These are phyloP conservation scores for Hyperoplus lanceolatus DNA, from an alignment of 2,797 vertebrate genomes.

Conservation along the genomic window DNA sequence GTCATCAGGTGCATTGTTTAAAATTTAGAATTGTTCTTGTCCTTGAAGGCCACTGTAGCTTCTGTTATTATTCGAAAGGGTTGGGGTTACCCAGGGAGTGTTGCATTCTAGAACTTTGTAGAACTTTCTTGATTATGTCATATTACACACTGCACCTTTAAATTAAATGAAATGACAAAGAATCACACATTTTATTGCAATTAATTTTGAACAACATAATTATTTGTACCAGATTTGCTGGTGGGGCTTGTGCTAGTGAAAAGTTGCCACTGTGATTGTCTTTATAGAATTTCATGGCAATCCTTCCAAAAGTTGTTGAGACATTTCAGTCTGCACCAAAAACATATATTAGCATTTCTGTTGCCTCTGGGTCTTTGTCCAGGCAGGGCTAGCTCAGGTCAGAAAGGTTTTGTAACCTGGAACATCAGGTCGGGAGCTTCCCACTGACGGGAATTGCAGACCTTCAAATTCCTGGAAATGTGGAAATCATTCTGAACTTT, in stretches of 20 bases:
- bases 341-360: conserved; percentile 6
- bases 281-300: conserved; percentile 4
- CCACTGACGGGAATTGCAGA: conserved; percentile 40
- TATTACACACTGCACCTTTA: too few relatives aligned
- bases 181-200: not conserved
- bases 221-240: not conserved
- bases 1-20: too few relatives aligned
- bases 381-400: conserved; percentile 18
- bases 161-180: not conserved
- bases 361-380: conserved; percentile 50
- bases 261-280: not conserved
- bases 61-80: too few relatives aligned
- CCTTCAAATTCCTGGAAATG: conserved; percentile 47
- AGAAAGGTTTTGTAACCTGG: conserved; percentile 52
- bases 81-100: too few relatives aligned
- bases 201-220: not conserved
- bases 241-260: too few relatives aligned
- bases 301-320: not conserved
- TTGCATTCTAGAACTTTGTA: too few relatives aligned
- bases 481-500: not conserved
- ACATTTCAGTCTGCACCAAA: conserved; percentile 9
- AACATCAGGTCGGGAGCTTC: conserved; percentile 42
- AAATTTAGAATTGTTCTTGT: too few relatives aligned
- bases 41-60: too few relatives aligned
- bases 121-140: too few relatives aligned